Base-by-base conservation (phyloP, 2,113 vertebrate genomes). In the Platanista minor region DNA sequence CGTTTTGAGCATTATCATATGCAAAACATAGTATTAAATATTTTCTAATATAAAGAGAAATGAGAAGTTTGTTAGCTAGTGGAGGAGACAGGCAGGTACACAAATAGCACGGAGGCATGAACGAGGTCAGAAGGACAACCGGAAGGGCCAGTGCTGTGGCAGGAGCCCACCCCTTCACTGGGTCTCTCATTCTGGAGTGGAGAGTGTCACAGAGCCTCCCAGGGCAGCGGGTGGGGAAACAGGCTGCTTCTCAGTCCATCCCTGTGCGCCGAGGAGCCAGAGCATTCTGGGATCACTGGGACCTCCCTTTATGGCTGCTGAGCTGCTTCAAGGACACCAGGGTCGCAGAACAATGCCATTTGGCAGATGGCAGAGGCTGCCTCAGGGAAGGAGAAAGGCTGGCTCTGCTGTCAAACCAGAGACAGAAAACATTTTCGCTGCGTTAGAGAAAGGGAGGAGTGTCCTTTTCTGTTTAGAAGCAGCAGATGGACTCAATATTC, bases 351-450 rank as follows among this genome's bases (percentile, higher is more conserved):
- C 54, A 82, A 36, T 8, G 17, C 74, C 78, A 94, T 94, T 89
- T 95, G 91, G 89, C 97, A 98, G 96, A 97, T 97, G 97, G 95
- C 78, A 84, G 82, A 69, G 59, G 21, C 86, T 91, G 95, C 97
- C 96, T 97, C 0, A 0, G 94, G 94, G 95, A 94, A 95, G 46
- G 90, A 95, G 88, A 96, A 96, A 75, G 93, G 18, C 62, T 36
- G 62, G 57, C n/a, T 74, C 21, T 39, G 29, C 46, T 81, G 91
- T 72, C 91, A 94, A 87, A 59, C 89, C 72, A 90, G 91, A 90
- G 87, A 97, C 0, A 41, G 84, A 87, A 95, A 95, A 66, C 33
- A 59, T 46, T 85, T 94, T 94, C 61, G 88, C 80, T 49, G 93
- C 88, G 52, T 93, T 94, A 93, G 59, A 84, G 77, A 96, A 61